These are phyloP conservation scores for Spermophilus dauricus DNA, from an alignment of 2,113 vertebrate genomes.

Conservation along the genomic window DNA sequence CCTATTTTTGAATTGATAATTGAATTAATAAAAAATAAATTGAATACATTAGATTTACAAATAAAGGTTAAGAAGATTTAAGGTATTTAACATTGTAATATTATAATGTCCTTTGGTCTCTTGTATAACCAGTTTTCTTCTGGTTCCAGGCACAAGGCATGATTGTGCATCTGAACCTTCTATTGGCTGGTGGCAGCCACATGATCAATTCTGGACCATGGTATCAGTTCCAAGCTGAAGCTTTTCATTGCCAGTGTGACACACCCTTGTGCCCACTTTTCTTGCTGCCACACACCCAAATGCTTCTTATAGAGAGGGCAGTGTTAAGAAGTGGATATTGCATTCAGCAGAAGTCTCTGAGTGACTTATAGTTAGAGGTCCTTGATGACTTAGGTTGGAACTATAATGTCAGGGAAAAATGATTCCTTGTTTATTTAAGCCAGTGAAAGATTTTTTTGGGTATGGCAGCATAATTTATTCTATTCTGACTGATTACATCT, in stretches of 20 bases:
- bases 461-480: background rate
- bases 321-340: background rate
- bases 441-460: background rate
- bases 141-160: background rate
- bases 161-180: background rate
- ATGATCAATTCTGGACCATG: background rate
- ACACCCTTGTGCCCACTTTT: too few species aligned
- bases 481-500: background rate
- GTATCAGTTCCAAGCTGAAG: background rate
- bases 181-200: background rate
- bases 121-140: background rate
- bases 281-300: background rate
- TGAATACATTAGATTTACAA: background rate
- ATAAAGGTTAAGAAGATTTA: background rate
- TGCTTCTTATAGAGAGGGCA: background rate
- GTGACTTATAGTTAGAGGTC: background rate
- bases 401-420: background rate
- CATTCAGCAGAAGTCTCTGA: background rate
- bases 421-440: background rate
- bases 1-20: background rate
- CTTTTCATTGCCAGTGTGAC: background rate
- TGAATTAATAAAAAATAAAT: slow-evolving; percentile 4
- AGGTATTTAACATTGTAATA: background rate
- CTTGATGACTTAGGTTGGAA: background rate
- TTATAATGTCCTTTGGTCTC: background rate